Evolutionary conservation across 2,888 invertebrate species (phyloP).

Genomic region (Abscondita cerata): DNA sequence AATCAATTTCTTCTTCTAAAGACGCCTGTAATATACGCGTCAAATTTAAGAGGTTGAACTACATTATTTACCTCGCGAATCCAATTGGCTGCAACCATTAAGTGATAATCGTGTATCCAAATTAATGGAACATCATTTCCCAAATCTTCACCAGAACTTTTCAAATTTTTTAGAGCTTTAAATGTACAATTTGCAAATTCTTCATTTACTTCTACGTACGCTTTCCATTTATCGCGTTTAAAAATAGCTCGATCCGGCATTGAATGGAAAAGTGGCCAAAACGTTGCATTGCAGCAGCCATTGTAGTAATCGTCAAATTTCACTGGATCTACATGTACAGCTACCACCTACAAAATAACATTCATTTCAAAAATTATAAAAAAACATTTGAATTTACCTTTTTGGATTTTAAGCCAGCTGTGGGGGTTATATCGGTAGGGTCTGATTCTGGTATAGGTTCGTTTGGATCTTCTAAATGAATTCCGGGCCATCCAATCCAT

Average conservation of each 20-base stretch:
- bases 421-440: slow-evolving; percentile 84
- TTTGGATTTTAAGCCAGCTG: slow-evolving; percentile 82
- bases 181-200: slow-evolving; percentile 84
- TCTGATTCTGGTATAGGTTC: slow-evolving; percentile 87
- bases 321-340: slow-evolving; percentile 77
- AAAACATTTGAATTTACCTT: slow-evolving; percentile 65
- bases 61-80: slow-evolving; percentile 72
- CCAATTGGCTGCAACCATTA: slow-evolving; percentile 92
- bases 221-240: slow-evolving; percentile 81
- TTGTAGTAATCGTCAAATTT: slow-evolving; percentile 89
- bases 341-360: slow-evolving; percentile 61
- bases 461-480: slow-evolving; percentile 77
- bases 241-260: slow-evolving; percentile 90
- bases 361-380: neutral
- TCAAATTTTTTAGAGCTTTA: slow-evolving; percentile 67
- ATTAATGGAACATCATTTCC: slow-evolving; percentile 71
- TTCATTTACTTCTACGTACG: slow-evolving; percentile 80
- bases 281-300: slow-evolving; percentile 90
- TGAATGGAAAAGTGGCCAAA: slow-evolving; percentile 92
- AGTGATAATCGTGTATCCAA: slow-evolving; percentile 95
- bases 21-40: slow-evolving; percentile 61
- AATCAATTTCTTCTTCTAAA: slow-evolving; percentile 77
- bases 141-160: slow-evolving; percentile 58
- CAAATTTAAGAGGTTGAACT: neutral
- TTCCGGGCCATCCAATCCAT: slow-evolving; percentile 93